Evolutionary conservation across 2,113 vertebrate species (phyloP).

Genomic region (Diphyllodes magnificus): DNA sequence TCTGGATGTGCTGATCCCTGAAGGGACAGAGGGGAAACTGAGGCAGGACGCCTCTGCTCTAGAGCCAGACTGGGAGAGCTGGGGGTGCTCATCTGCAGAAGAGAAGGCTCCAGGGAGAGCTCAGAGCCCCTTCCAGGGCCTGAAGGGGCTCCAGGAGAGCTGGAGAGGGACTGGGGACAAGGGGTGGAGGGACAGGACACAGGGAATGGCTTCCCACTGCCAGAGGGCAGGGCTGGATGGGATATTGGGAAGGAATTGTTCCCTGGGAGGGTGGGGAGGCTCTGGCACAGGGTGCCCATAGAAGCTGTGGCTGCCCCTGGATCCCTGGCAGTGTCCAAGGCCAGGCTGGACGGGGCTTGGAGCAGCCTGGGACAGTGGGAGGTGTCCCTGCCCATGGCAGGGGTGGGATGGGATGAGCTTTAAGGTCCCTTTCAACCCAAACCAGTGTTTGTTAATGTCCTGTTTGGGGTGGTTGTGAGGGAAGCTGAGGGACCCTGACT

Average conservation of each 20-base stretch:
- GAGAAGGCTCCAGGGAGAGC: background rate
- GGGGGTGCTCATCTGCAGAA: rapidly evolving
- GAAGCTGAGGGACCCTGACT: background rate
- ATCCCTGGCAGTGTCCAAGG: background rate
- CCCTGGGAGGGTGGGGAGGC: background rate
- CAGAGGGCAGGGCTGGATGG: background rate
- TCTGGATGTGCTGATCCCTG: background rate
- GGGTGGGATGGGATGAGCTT: background rate
- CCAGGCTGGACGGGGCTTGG: background rate
- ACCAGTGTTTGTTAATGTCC: no score
- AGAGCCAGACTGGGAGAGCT: background rate
- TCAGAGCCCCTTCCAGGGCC: rapidly evolving
- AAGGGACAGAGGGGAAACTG: background rate
- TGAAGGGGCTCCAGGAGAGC: background rate
- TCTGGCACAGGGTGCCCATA: background rate
- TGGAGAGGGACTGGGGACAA: background rate
- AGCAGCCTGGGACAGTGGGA: background rate
- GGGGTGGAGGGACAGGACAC: background rate
- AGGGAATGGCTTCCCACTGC: background rate
- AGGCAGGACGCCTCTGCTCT: background rate
- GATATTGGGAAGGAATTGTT: background rate
- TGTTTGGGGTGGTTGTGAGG: background rate
- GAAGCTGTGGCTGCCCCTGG: background rate
- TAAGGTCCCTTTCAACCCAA: background rate
- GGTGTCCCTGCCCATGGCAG: background rate